Evolutionary conservation across 2,888 invertebrate species (phyloP), one percentile per base, ranked within the genome.

Genomic region (Argyra leucocephala): DNA sequence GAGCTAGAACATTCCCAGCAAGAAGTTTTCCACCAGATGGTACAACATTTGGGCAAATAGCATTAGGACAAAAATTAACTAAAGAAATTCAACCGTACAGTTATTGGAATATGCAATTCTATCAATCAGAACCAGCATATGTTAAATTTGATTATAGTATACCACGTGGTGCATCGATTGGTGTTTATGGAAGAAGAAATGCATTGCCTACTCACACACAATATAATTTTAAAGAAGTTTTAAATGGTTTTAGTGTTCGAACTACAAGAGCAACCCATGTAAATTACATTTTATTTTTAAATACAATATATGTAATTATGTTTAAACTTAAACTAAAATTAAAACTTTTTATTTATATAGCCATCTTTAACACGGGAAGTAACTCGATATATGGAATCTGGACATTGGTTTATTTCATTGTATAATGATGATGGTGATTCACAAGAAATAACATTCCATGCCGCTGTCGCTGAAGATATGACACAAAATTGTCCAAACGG

Each of bases 101-200:
- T 77, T 96, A 96, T 81, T 96, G 96, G 96, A 94, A 95, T 81
- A 92, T 95, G 88, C 94, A 95, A 81, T 96, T 97, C 81, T 93
- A 92, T 81, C 95, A 96, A 81, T 91, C 92, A 68, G 91, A 94
- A 81, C 90, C 95, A 65, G 90, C 93, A 62, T 95, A 94, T 81
- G 91, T 97, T 64, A 91, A 92, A 77, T 96, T 96, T 78, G 95
- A 96, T 81, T 93, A 96, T 80, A 90, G 89, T 80, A 93, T 94
- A 76, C 92, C 93, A 1, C 83, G 93, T 69, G 93, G 93, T 63
- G 92, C 93, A 60, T 93, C 92, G 72, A 91, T 98, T 78, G 98
- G 96, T 59, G 90, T 98, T 21, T 96, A 98, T 76, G 96, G 94
- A 2, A 84, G 97, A 71, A 85, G 95, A 73, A 96, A 96, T 76